Conservation (phyloP, 2,888 invertebrate genomes). For the Dicranocentrus wangi region DNA sequence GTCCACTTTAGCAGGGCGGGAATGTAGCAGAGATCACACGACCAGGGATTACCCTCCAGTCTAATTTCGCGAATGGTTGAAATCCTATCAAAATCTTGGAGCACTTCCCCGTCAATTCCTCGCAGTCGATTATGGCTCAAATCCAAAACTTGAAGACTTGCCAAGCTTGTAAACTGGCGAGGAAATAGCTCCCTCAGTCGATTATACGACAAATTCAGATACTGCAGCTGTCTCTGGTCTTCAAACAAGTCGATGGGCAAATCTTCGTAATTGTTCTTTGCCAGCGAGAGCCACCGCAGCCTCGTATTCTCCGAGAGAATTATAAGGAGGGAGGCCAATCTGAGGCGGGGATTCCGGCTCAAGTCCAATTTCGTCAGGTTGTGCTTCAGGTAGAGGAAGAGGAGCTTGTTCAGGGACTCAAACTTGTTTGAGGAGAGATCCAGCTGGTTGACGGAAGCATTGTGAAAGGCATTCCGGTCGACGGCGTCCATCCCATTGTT, state of each 20-base stretch:
- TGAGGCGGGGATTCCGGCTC: slow-evolving; percentile 73
- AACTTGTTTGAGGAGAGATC: slow-evolving; percentile 83
- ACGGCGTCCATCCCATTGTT: slow-evolving; percentile 85
- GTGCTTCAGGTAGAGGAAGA: slow-evolving; percentile 69
- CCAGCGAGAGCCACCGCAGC: slow-evolving; percentile 79
- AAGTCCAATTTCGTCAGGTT: slow-evolving; percentile 73
- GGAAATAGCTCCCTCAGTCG: slow-evolving; percentile 79
- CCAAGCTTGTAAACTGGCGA: slow-evolving; percentile 78
- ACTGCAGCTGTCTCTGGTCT: slow-evolving; percentile 79
- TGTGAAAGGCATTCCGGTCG: slow-evolving; percentile 83
- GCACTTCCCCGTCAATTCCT: slow-evolving; percentile 79
- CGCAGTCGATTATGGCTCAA: slow-evolving; percentile 84
- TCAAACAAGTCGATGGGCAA: slow-evolving; percentile 79
- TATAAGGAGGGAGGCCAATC: slow-evolving; percentile 78
- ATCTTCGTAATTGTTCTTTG: slow-evolving; percentile 79
- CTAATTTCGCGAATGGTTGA: slow-evolving; percentile 73
- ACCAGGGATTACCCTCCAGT: slow-evolving; percentile 81
- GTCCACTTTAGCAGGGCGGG: slow-evolving; percentile 77
- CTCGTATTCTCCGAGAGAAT: slow-evolving; percentile 76
- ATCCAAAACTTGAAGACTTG: slow-evolving; percentile 79
- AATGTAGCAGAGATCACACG: slow-evolving; percentile 81
- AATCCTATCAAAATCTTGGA: slow-evolving; percentile 78
- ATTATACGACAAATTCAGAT: slow-evolving; percentile 85
- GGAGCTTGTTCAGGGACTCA: slow-evolving; percentile 67
- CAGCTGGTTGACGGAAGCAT: slow-evolving; percentile 81